phyloP scores from a whole-genome alignment of 1,140 invertebrate genomes.

The Platorchestia sp. region DNA sequence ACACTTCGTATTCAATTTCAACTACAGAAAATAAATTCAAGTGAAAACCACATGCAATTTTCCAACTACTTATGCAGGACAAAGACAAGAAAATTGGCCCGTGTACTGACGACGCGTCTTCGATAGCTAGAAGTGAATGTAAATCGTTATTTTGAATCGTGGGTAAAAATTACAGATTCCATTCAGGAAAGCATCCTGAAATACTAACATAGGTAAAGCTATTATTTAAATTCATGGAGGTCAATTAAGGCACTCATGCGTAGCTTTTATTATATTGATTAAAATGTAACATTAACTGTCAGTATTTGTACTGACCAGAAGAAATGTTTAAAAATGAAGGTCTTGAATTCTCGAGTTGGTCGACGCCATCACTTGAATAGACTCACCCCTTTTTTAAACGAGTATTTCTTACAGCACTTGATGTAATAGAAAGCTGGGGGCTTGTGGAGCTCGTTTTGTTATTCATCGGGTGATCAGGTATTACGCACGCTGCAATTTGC shows the following conservation, averaged over 20 bases:
- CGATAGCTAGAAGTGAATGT: background rate
- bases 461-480: slow-evolving; percentile 26
- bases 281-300: background rate
- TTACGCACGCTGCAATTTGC: slow-evolving; percentile 11
- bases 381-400: background rate
- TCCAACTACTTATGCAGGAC: background rate
- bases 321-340: background rate
- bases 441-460: slow-evolving; percentile 42
- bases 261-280: background rate
- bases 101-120: background rate
- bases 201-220: background rate
- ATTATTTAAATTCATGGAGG: background rate
- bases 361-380: background rate
- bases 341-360: background rate
- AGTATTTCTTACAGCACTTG: background rate
- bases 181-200: background rate
- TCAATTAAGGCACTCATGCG: background rate
- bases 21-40: background rate
- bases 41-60: background rate
- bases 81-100: background rate
- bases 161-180: background rate
- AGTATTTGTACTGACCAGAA: background rate
- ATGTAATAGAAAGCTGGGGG: background rate
- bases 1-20: slow-evolving; percentile 11
- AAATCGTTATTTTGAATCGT: background rate